Base-by-base conservation (phyloP, 1,140 invertebrate genomes). In the Trinorchestia longiramus region DNA sequence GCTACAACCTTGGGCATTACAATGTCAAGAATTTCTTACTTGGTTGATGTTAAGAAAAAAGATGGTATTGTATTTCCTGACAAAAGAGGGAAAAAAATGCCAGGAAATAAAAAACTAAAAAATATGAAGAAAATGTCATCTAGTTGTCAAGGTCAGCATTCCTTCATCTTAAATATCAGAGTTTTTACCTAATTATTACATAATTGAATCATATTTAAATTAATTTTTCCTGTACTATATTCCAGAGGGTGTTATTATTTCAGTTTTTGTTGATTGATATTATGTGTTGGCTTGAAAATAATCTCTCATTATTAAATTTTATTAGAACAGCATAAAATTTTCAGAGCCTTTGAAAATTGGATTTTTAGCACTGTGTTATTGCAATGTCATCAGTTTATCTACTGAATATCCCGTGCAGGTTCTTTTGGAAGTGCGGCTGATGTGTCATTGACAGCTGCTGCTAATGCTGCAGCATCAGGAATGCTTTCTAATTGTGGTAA, bases 1-100 rank as follows among this genome's bases (percentile, higher is more conserved):
- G 92, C 92, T 43, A 94, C 92, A 44, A 94, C 92, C 4, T 43
- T 94, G 40, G 92, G 92, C 36, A 94, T 94, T 47, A 94, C 92
- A 43, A 94, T 94, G 92, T 94, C 92, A n/a, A 94, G 92, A 44
- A 94, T 94, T n/a, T 94, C 92, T 8, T 94, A 94, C 44, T 40
- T 94, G 44, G 44, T 94, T 45, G 92, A 94, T 47, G 92, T 94
- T 43, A 94, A 94, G 44, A 94, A 94, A 40, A 44, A 47, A 36
- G 92, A 94, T 94, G 92, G 92, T 36, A 94, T 94, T 47, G 92
- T 94, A 36, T 94, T 94, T 47, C 92, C 92, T 45, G 92, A 94
- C 44, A 94, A 94, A 47, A 42, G 92, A 45, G 92, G 92, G 11
- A 94, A 94, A 47, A 94, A 94, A 94, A 47, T 94, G 36, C 92